phyloP scores from a whole-genome alignment of 2,113 vertebrate genomes.

The Clarias batrachus region DNA sequence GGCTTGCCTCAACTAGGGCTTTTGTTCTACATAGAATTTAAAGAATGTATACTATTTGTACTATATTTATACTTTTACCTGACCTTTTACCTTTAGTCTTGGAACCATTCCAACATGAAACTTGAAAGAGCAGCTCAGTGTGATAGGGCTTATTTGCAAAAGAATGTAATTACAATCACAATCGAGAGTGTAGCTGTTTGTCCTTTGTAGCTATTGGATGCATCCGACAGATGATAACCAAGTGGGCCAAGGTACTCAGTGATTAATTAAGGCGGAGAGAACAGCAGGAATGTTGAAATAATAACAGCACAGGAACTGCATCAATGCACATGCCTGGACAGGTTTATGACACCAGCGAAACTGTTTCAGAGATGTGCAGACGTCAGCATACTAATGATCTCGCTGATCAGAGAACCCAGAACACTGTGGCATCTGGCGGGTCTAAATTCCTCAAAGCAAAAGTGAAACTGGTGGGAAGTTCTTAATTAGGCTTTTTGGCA shows the following conservation, averaged over 20 bases:
- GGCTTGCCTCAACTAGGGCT: neutral
- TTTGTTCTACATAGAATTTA: neutral
- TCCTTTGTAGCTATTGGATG: neutral
- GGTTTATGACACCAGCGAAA: slow-evolving; percentile 20
- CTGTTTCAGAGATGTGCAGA: slow-evolving; percentile 1
- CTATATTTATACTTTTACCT: no score
- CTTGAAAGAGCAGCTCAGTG: neutral
- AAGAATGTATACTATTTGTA: no score
- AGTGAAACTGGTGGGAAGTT: neutral
- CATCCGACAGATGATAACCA: slow-evolving; percentile 5
- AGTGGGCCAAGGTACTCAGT: slow-evolving; percentile 22
- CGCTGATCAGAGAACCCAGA: neutral
- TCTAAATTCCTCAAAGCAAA: neutral
- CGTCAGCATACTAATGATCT: neutral
- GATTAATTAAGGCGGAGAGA: slow-evolving; percentile 43
- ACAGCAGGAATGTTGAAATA: slow-evolving; percentile 47
- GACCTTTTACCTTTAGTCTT: neutral
- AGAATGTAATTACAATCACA: neutral
- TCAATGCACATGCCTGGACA: slow-evolving; percentile 41
- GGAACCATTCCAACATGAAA: neutral
- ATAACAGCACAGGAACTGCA: slow-evolving; percentile 23
- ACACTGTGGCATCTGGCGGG: neutral
- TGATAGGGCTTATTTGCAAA: neutral
- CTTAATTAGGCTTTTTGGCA: neutral
- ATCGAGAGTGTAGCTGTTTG: neutral